Base-by-base conservation (phyloP, 2,888 invertebrate species). In the Chymomyza procnemis region DNA sequence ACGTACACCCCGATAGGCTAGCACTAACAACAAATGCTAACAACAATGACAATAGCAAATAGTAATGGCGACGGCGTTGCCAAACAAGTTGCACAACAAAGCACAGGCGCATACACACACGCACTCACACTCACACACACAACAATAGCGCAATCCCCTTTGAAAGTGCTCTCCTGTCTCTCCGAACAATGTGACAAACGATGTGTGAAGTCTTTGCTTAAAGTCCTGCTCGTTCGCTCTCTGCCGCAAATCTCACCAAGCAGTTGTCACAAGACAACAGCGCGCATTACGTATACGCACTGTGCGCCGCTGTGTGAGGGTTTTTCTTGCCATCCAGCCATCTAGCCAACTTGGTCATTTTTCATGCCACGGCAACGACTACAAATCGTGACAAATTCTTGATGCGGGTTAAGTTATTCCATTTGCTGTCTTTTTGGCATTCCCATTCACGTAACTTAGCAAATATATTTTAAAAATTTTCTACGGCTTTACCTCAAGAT, bases 121-220 rank as follows among this genome's bases (percentile, higher is more conserved):
- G 12, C 3, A 54, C 54, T 19, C 1, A 26, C 61, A 46, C 55
- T 19, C 69, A 61, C 70, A 76, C 47, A 57, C 47, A 71, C 61
- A 47, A 64, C 34, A 55, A 48, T 61, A 64, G 22, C 64, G 67
- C 72, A 68, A 71, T 74, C 71, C 74, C 78, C 78, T 63, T 50
- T 58, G 30, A 41, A 34, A 59, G 46, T 47, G 59, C 59, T 46
- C 1, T 54, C n/a, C n/a, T n/a, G n/a, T n/a, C n/a, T n/a, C n/a
- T n/a, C n/a, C n/a, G n/a, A 83, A 85, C 83, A 85, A 82, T 85
- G 85, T 85, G 82, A 82, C 85, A 85, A 82, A 82, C 82, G 82
- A 82, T 82, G 82, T 82, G 82, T 83, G 82, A 82, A 83, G 77
- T 79, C 77, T 79, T 73, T 82, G 55, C 54, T 56, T 26, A 75